Percentiles rank a stretch among this genome's conserved stretches.
Conservation (phyloP, 2,113 vertebrate species). For the Prinia subflava region DNA sequence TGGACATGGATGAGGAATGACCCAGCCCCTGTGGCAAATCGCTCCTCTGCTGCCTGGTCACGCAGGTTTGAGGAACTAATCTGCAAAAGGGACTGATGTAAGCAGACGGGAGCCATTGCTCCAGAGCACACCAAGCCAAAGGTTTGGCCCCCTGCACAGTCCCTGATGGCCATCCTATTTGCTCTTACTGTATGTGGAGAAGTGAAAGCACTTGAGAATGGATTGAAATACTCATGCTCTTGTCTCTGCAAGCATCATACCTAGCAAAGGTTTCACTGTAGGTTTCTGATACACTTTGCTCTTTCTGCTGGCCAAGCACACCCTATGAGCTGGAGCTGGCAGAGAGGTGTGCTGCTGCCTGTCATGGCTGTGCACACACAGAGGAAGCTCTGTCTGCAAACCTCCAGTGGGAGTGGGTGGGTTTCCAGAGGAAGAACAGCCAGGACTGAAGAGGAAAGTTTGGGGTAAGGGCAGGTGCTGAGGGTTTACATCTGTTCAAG, state of each 20-base stretch:
- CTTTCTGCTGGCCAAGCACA: neutral
- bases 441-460: neutral
- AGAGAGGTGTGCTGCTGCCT: neutral
- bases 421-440: neutral
- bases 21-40: rapidly evolving
- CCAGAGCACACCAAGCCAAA: neutral
- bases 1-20: neutral
- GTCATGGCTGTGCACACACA: rapidly evolving
- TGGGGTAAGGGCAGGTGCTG: neutral
- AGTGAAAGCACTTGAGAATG: neutral
- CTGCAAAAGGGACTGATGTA: neutral
- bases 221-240: rapidly evolving
- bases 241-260: neutral
- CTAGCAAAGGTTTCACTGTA: neutral
- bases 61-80: neutral
- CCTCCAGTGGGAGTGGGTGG: rapidly evolving
- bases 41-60: neutral
- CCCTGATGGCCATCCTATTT: rapidly evolving
- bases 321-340: neutral
- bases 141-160: neutral
- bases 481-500: neutral
- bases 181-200: neutral
- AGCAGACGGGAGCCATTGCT: neutral
- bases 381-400: neutral
- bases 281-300: rapidly evolving